Conservation (phyloP, 2,113 vertebrate species). For the Tylochromis polylepis region DNA sequence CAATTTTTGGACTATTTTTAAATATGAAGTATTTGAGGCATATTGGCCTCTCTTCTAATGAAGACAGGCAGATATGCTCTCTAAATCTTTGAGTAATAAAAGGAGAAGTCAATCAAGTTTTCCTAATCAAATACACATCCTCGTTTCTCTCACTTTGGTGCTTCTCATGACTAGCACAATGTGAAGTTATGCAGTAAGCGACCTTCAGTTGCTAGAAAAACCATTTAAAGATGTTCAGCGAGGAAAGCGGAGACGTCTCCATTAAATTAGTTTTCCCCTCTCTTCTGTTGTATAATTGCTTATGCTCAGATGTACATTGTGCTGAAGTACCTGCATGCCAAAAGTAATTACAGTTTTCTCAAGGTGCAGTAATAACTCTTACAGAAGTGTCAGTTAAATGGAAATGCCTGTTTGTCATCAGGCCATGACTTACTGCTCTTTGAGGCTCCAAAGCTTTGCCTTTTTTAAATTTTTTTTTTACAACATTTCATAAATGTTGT, state of each 20-base stretch:
- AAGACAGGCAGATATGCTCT: background rate
- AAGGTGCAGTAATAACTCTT: background rate
- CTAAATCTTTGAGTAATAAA: background rate
- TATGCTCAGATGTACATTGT: background rate
- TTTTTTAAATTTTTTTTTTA: background rate
- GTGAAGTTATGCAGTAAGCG: background rate
- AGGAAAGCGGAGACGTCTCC: background rate
- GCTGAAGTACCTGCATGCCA: background rate
- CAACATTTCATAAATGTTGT: background rate
- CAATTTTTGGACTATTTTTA: no score
- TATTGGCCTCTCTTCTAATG: no score
- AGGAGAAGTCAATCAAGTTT: background rate
- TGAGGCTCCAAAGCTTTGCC: background rate
- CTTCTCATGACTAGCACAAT: background rate
- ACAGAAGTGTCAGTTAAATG: background rate
- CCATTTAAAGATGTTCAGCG: background rate
- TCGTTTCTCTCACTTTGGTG: background rate
- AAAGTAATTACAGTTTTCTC: background rate
- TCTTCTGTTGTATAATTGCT: background rate
- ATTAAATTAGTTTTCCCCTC: background rate
- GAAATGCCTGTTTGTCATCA: background rate
- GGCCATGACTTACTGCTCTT: background rate
- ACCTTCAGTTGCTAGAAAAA: constrained; percentile 10
- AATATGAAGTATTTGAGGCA: no score
- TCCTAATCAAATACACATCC: background rate